A percentile compares a stretch with the other conserved stretches of the same genome.
Conservation (phyloP, 2,888 invertebrate genomes). For the Slavum lentiscoides region DNA sequence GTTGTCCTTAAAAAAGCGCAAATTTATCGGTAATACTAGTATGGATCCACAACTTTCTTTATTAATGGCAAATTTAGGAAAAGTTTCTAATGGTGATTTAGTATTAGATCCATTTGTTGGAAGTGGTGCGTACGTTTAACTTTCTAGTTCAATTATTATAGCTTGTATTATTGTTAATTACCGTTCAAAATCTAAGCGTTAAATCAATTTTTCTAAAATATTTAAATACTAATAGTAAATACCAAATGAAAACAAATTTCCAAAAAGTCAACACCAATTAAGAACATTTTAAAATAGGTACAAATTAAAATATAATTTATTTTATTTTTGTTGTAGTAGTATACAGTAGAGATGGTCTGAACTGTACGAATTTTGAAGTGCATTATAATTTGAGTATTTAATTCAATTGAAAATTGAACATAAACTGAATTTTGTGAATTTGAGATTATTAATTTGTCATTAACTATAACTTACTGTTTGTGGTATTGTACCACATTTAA, state of each 20-base stretch:
- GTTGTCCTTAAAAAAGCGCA: conserved; percentile 83
- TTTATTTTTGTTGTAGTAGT: no score
- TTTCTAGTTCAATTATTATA: conserved; percentile 18
- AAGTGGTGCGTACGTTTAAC: conserved; percentile 55
- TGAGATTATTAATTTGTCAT: no score
- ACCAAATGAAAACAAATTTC: neutral
- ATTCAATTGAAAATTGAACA: no score
- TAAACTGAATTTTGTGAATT: no score
- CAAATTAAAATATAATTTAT: no score
- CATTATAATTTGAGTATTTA: no score
- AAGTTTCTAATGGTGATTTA: conserved; percentile 71
- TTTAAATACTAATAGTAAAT: neutral
- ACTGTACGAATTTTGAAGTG: no score
- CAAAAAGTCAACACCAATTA: neutral
- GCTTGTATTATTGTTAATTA: conserved; percentile 5
- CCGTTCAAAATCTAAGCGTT: neutral
- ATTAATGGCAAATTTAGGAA: conserved; percentile 93
- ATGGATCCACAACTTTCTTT: conserved; percentile 96
- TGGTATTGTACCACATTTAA: no score
- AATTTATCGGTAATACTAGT: conserved; percentile 97
- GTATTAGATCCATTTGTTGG: conserved; percentile 96
- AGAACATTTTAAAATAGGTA: no score
- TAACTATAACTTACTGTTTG: no score
- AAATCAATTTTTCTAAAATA: conserved; percentile 4
- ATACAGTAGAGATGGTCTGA: no score